Conservation (phyloP, 1,140 invertebrate species). For the Physella acuta region DNA sequence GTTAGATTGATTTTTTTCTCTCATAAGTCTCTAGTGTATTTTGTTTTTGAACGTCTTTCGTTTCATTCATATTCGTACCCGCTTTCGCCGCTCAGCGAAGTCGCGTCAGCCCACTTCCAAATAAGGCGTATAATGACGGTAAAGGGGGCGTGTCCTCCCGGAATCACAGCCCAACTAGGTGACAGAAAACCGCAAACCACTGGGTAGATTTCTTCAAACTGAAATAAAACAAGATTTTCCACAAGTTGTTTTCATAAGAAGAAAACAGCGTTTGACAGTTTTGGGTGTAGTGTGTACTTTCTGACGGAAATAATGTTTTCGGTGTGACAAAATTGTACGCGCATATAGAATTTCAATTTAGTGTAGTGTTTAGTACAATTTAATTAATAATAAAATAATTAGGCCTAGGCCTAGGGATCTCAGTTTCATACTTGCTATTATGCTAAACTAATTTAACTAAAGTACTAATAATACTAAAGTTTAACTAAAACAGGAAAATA, state of each 20-base stretch:
- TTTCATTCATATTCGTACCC: slow-evolving; percentile 7
- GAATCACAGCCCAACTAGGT: slow-evolving; percentile 17
- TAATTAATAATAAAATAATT: not conserved
- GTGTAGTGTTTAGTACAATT: not conserved
- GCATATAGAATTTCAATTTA: not conserved
- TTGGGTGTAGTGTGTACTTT: not conserved
- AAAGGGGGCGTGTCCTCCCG: slow-evolving; percentile 20
- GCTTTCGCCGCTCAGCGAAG: not conserved
- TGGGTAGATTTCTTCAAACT: slow-evolving; percentile 12
- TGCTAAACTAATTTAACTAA: too few species aligned
- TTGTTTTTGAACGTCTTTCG: too few species aligned
- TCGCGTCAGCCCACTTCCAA: slow-evolving; percentile 14
- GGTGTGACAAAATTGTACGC: not conserved
- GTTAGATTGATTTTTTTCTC: slow-evolving; percentile 7
- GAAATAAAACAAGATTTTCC: not conserved
- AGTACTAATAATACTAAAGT: too few species aligned
- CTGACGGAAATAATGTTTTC: not conserved
- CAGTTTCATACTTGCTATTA: not conserved
- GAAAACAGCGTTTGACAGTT: not conserved
- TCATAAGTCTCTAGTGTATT: slow-evolving; percentile 2
- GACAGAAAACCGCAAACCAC: slow-evolving; percentile 19
- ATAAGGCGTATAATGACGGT: slow-evolving; percentile 20
- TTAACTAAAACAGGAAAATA: too few species aligned
- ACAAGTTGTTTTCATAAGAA: slow-evolving; percentile 1
- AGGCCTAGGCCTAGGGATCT: not conserved